Conservation (phyloP, 1,140 invertebrate species). For the Acyrthosiphon pisum region DNA sequence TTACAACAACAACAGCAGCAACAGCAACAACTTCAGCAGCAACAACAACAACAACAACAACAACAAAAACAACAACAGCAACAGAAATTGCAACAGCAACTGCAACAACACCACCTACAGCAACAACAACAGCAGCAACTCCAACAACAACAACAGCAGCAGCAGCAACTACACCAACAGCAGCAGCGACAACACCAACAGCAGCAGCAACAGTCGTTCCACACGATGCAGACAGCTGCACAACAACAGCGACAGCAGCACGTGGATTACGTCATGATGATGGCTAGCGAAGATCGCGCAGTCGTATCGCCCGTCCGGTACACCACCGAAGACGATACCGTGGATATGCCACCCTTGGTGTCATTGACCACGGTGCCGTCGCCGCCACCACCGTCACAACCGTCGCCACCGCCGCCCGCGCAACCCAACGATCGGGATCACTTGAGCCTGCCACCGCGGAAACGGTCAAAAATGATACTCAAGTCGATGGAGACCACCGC, state of each 20-base stretch:
- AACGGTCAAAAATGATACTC: conserved; percentile 79
- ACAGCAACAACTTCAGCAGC: conserved; percentile 6
- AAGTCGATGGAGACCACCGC: conserved; percentile 70
- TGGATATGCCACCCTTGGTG: conserved; percentile 51
- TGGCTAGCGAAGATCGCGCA: conserved; percentile 60
- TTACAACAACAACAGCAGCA: background rate
- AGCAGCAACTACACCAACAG: background rate
- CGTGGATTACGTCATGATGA: conserved; percentile 13
- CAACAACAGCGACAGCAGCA: conserved; percentile 6
- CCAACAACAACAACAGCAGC: background rate
- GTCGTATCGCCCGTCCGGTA: conserved; percentile 63
- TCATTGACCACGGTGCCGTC: conserved; percentile 21
- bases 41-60: background rate
- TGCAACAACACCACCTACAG: background rate
- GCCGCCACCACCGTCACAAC: conserved; percentile 59
- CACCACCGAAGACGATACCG: conserved; percentile 61
- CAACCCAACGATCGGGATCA: conserved; percentile 70
- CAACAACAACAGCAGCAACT: background rate
- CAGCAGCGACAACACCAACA: background rate
- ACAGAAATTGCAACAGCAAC: background rate
- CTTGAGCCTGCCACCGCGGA: conserved; percentile 76
- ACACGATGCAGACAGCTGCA: conserved; percentile 3
- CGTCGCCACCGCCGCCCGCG: conserved; percentile 64
- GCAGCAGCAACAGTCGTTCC: conserved; percentile 20
- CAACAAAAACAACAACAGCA: background rate